Evolutionary conservation across 2,888 invertebrate genomes (phyloP).

Genomic region (Sminthurides aquaticus): DNA sequence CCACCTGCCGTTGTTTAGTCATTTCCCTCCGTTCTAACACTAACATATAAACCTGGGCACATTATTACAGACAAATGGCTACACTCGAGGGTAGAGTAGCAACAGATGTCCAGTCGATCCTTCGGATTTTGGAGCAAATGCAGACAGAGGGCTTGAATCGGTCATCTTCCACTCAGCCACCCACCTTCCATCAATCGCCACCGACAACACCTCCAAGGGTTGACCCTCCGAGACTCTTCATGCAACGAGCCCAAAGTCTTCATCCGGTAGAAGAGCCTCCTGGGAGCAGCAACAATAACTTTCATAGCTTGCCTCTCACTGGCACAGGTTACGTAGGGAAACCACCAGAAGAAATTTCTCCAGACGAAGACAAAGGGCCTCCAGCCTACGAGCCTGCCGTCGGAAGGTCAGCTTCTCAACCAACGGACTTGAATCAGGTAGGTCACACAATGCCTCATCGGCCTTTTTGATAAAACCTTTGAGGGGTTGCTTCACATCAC

Average conservation of each 20-base stretch:
- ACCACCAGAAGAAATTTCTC: not conserved
- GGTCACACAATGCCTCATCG: no score
- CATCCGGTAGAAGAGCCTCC: constrained; percentile 26
- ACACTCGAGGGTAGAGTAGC: constrained; percentile 66
- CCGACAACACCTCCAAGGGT: not conserved
- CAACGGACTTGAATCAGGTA: constrained; percentile 40
- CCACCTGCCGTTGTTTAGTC: not conserved
- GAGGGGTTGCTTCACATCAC: no score
- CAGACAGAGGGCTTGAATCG: constrained; percentile 15
- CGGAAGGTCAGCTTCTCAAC: constrained; percentile 34
- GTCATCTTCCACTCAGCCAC: not conserved
- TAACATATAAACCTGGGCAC: no score
- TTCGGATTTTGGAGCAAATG: constrained; percentile 58
- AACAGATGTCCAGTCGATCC: constrained; percentile 64
- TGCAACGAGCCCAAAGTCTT: constrained; percentile 27
- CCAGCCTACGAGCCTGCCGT: constrained; percentile 8
- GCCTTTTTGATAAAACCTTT: no score
- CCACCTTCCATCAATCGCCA: not conserved
- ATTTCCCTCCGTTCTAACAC: not conserved
- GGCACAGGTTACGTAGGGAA: constrained; percentile 9
- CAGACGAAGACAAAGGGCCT: not conserved
- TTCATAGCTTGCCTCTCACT: constrained; percentile 5
- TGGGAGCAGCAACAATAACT: constrained; percentile 12
- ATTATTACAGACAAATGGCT: constrained; percentile 52
- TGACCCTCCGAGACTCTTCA: constrained; percentile 6